A percentile compares a stretch with the other conserved stretches of the same genome.
These are phyloP conservation scores for Cynopterus sphinx DNA, from an alignment of 2,797 vertebrate genomes.

Conservation along the genomic window DNA sequence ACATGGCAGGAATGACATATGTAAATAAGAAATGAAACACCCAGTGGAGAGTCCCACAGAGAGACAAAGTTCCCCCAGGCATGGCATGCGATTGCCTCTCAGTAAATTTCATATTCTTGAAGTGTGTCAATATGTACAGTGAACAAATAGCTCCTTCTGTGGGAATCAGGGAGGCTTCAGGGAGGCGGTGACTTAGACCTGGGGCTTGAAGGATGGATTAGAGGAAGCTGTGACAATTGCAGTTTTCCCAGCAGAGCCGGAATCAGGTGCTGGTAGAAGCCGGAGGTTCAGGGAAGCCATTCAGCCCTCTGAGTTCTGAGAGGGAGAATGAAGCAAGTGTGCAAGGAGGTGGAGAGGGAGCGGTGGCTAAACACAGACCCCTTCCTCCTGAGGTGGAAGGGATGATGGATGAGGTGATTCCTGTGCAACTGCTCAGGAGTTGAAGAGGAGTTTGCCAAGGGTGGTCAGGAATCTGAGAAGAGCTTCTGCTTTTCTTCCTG, in stretches of 20 bases:
- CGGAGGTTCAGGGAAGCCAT: neutral
- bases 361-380: neutral
- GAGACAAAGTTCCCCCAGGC: neutral
- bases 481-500: neutral
- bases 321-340: neutral
- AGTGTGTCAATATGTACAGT: neutral
- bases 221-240: neutral
- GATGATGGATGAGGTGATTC: no score
- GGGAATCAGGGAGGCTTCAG: neutral
- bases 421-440: neutral
- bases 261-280: neutral
- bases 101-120: neutral
- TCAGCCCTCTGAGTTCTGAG: neutral
- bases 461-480: neutral
- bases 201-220: neutral
- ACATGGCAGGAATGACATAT: neutral
- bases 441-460: neutral
- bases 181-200: neutral
- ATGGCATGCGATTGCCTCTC: neutral
- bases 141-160: neutral
- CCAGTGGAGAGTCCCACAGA: neutral
- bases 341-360: no score
- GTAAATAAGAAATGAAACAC: neutral
- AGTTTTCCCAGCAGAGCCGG: neutral
- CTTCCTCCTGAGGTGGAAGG: neutral